Conservation (phyloP, 2,888 invertebrate species). For the Marasmarcha lunaedactyla region DNA sequence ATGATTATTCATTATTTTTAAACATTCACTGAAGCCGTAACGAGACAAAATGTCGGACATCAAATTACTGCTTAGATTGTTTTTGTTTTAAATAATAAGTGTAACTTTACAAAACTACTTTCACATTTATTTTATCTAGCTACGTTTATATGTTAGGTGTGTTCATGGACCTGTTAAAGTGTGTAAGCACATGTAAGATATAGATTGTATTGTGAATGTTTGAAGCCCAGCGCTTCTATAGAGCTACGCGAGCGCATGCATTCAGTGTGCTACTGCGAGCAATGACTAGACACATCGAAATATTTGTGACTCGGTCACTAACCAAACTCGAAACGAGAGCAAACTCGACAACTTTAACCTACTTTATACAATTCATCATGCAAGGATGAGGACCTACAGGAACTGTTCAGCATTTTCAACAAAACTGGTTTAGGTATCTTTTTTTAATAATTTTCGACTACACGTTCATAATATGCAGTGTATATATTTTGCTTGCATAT, state of each 20-base stretch:
- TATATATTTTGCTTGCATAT: conserved; percentile 9
- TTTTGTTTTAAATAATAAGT: not conserved
- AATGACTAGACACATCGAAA: conserved; percentile 44
- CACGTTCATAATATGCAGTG: conserved; percentile 8
- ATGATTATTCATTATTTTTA: conserved; percentile 38
- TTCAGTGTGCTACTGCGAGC: conserved; percentile 29
- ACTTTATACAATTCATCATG: conserved; percentile 62
- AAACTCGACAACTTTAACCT: conserved; percentile 35
- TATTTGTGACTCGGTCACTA: not conserved
- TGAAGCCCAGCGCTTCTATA: conserved; percentile 34
- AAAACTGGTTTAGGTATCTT: conserved; percentile 14
- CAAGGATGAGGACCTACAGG: conserved; percentile 16
- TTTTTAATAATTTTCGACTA: conserved; percentile 19
- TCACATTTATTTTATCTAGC: conserved; percentile 50
- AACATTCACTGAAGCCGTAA: conserved; percentile 54
- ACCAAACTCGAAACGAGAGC: not conserved
- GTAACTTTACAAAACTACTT: conserved; percentile 44
- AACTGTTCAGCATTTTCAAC: conserved; percentile 13
- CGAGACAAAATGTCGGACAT: conserved; percentile 19
- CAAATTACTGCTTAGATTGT: not conserved
- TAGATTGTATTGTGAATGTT: conserved; percentile 33
- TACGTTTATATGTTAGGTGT: conserved; percentile 35
- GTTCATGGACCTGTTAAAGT: conserved; percentile 24
- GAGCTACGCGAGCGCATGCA: conserved; percentile 44
- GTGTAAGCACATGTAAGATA: conserved; percentile 32